Percentiles rank a stretch among this genome's conserved stretches.
Conservation (phyloP, 2,888 invertebrate genomes). For the Andricus quercusramuli region DNA sequence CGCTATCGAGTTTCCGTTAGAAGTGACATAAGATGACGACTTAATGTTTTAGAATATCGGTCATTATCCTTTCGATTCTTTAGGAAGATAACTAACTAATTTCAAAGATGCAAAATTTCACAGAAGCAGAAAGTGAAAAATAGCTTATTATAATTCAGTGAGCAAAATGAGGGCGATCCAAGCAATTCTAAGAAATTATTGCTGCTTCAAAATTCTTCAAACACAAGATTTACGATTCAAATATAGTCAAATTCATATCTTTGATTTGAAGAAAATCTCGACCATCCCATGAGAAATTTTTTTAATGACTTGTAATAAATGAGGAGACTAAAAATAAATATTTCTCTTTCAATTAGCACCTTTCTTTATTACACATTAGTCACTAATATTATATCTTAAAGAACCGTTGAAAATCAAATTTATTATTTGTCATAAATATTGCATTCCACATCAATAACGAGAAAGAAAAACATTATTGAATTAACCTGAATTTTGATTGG, state of each 20-base stretch:
- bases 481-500: not conserved
- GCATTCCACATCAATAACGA: not conserved
- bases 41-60: not conserved
- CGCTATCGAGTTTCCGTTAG: not conserved
- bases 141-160: not conserved
- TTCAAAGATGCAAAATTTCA: not conserved
- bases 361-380: not conserved
- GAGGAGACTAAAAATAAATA: not conserved
- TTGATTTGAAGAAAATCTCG: not conserved
- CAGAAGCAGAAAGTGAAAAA: not conserved
- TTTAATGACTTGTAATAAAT: not conserved
- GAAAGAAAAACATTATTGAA: not conserved
- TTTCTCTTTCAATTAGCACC: constrained; percentile 3
- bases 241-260: not conserved
- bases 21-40: not conserved
- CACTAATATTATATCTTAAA: not conserved
- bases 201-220: not conserved
- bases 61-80: not conserved
- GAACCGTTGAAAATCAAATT: not conserved
- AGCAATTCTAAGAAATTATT: not conserved
- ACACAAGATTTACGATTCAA: not conserved
- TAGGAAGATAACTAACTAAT: not conserved
- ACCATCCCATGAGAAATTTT: not conserved
- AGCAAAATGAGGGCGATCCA: not conserved
- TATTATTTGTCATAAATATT: not conserved